Evolutionary conservation across 1,140 invertebrate species (phyloP).

Genomic region (Sipha flava): DNA sequence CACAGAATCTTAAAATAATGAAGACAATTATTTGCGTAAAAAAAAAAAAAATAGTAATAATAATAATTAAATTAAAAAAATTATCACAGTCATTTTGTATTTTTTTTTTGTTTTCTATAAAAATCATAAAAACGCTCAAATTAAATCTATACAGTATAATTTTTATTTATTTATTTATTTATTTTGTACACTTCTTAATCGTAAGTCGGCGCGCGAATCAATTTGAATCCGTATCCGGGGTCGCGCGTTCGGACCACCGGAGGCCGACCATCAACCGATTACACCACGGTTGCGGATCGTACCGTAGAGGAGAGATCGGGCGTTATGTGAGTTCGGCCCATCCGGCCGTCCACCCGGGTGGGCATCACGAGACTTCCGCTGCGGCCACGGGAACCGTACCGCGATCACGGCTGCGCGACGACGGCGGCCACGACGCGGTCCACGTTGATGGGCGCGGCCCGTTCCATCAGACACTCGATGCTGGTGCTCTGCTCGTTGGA

Average conservation of each 20-base stretch:
- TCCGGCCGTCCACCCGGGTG: too few species aligned
- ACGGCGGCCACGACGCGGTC: constrained; percentile 54
- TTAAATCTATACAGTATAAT: not conserved
- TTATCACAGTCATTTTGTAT: constrained; percentile 32
- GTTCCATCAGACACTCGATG: constrained; percentile 51
- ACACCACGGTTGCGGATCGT: too few species aligned
- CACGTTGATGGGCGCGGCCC: constrained; percentile 51
- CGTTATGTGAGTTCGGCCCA: too few species aligned
- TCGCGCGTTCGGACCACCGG: too few species aligned
- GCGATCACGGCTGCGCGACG: constrained; percentile 40
- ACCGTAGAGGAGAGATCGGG: too few species aligned
- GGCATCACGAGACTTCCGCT: not conserved
- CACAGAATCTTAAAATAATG: not conserved
- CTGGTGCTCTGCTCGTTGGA: constrained; percentile 37
- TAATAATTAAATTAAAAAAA: constrained; percentile 11
- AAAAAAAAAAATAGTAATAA: not conserved
- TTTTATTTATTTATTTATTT: not conserved
- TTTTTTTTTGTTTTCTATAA: not conserved
- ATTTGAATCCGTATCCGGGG: too few species aligned
- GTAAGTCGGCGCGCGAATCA: not conserved
- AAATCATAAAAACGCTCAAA: not conserved
- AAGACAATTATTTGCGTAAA: constrained; percentile 25
- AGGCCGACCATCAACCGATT: too few species aligned
- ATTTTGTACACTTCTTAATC: not conserved
- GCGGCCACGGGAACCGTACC: not conserved